Evolutionary conservation across 2,888 invertebrate genomes (phyloP), one percentile per base, ranked within the genome.

Genomic region (Elysia crispata): DNA sequence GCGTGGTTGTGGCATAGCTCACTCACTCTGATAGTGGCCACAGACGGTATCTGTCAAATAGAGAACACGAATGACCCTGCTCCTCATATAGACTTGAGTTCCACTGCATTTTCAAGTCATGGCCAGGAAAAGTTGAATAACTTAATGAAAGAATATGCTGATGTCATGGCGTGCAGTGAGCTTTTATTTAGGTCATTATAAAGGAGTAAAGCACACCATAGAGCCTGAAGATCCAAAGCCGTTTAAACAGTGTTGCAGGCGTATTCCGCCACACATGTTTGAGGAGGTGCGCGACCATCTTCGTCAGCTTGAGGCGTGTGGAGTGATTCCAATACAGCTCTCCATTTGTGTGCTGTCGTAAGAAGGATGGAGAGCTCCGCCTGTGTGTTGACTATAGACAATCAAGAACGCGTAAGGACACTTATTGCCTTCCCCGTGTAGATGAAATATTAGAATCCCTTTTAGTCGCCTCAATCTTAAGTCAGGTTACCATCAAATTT

Each of bases 351-450:
- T 50, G 84, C 13, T 80, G 72, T 15, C 57, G 76, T 1, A 84
- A 83, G 78, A 84, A 83, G 28, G 81, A 81, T 73, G 80, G 79
- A 1, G 62, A 69, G 15, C 60, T 86, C 18, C 23, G 85, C 23
- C 50, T 85, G 66, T 86, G 84, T 50, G 60, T 82, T 0, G 84
- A 85, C 66, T 83, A 79, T 33, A n/a, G n/a, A n/a, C n/a, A n/a
- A n/a, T n/a, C n/a, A n/a, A n/a, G n/a, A n/a, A n/a, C n/a, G n/a
- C n/a, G n/a, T n/a, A n/a, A n/a, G n/a, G n/a, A n/a, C n/a, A n/a
- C n/a, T n/a, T n/a, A n/a, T n/a, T n/a, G n/a, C n/a, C n/a, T n/a
- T n/a, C n/a, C n/a, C n/a, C n/a, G n/a, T n/a, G n/a, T n/a, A n/a
- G n/a, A n/a, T n/a, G n/a, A n/a, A n/a, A n/a, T n/a, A n/a, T n/a